Percentiles rank a stretch among this genome's conserved stretches.
phyloP scores from a whole-genome alignment of 2,113 vertebrate genomes.

The Bubo blakistoni region DNA sequence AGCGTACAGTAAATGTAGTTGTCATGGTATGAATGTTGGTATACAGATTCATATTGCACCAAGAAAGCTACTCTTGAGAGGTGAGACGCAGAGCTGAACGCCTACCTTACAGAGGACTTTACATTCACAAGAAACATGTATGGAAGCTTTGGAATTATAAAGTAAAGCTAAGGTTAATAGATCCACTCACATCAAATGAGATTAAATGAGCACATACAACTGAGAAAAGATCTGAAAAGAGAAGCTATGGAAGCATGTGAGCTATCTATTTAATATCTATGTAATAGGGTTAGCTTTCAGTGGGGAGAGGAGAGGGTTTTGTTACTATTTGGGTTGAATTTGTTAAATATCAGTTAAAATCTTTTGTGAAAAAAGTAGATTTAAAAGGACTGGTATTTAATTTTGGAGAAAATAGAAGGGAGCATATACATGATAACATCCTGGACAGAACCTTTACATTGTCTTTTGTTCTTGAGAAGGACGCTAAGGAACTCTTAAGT shows the following conservation, averaged over 20 bases:
- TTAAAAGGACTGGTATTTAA: neutral
- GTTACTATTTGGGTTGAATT: neutral
- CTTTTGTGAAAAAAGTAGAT: neutral
- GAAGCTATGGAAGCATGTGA: neutral
- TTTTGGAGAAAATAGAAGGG: neutral
- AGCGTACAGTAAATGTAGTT: neutral
- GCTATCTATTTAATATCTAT: neutral
- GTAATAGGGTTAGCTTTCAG: neutral
- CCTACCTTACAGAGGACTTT: neutral
- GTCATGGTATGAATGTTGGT: neutral
- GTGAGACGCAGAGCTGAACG: neutral
- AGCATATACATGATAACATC: rapidly evolving
- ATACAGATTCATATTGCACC: neutral
- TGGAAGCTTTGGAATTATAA: neutral
- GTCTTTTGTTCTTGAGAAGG: neutral
- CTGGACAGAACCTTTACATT: neutral
- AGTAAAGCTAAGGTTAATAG: neutral
- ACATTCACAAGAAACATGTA: neutral
- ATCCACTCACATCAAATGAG: neutral
- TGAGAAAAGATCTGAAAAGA: neutral
- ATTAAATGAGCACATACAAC: neutral
- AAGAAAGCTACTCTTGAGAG: neutral
- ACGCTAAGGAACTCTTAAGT: neutral
- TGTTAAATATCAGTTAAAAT: neutral
- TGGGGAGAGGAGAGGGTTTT: neutral